Evolutionary conservation across 2,888 invertebrate genomes (phyloP).

Genomic region (Torymus aiolomorphi): DNA sequence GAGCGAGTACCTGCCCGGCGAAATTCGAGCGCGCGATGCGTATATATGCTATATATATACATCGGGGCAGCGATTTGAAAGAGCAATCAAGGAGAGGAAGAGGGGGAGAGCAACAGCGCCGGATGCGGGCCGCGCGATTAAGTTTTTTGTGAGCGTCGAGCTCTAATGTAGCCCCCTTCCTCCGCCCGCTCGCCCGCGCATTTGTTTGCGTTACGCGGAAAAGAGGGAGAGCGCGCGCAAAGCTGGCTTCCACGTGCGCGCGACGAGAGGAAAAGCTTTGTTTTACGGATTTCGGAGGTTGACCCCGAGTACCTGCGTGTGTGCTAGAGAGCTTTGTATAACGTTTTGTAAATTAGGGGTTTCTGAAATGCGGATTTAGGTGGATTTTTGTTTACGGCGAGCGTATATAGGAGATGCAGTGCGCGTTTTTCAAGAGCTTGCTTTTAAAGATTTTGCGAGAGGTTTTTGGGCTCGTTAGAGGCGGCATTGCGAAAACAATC

Average conservation of each 20-base stretch:
- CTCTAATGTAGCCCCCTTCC: neutral
- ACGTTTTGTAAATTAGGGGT: conserved; percentile 43
- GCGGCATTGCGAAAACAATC: no score
- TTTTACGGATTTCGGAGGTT: conserved; percentile 50
- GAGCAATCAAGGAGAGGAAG: conserved; percentile 36
- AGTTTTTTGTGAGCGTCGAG: neutral
- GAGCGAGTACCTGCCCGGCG: conserved; percentile 24
- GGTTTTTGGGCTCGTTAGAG: no score
- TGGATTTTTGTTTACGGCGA: neutral
- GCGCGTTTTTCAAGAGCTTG: no score
- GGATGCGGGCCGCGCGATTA: conserved; percentile 48
- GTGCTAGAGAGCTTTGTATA: conserved; percentile 20
- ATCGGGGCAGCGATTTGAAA: conserved; percentile 36
- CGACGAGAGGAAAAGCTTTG: conserved; percentile 37
- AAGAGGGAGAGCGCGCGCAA: conserved; percentile 21
- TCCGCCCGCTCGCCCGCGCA: conserved; percentile 30
- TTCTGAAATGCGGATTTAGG: conserved; percentile 35
- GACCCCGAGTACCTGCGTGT: conserved; percentile 7
- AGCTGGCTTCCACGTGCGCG: conserved; percentile 37
- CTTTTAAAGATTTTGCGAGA: no score
- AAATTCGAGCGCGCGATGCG: conserved; percentile 15
- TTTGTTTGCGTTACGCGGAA: conserved; percentile 46
- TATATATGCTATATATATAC: neutral
- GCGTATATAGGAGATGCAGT: no score
- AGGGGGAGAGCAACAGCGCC: neutral